These are phyloP conservation scores for Poeciliopsis paucimaculata DNA, from an alignment of 2,797 vertebrate genomes.

Conservation along the genomic window DNA sequence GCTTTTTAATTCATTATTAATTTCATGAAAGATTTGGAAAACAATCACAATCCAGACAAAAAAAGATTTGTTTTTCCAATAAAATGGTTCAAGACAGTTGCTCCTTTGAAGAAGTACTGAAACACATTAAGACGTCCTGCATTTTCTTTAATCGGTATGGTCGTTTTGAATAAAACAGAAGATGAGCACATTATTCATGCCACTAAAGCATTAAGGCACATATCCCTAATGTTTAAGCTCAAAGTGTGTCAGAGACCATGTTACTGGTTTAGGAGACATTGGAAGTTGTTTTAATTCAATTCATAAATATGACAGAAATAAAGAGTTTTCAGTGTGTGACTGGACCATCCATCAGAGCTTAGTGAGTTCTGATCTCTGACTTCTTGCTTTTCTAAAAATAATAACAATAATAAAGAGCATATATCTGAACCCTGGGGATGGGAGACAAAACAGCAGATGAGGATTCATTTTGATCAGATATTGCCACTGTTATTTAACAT, in stretches of 20 bases:
- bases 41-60: background rate
- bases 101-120: background rate
- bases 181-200: background rate
- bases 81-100: background rate
- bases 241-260: background rate
- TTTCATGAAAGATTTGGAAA: background rate
- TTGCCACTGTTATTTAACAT: background rate
- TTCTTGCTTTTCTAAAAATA: background rate
- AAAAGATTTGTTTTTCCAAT: background rate
- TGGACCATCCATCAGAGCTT: background rate
- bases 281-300: background rate
- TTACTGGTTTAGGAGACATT: background rate
- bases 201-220: background rate
- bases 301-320: background rate
- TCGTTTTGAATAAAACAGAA: background rate
- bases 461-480: background rate
- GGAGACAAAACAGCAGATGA: background rate
- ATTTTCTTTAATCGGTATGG: background rate
- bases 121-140: background rate
- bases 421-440: background rate
- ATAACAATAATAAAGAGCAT: background rate
- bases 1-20: background rate
- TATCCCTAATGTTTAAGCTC: background rate
- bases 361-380: background rate
- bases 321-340: background rate